Base-by-base conservation (phyloP, 2,797 vertebrate species). In the Enteromius paludinosus region DNA sequence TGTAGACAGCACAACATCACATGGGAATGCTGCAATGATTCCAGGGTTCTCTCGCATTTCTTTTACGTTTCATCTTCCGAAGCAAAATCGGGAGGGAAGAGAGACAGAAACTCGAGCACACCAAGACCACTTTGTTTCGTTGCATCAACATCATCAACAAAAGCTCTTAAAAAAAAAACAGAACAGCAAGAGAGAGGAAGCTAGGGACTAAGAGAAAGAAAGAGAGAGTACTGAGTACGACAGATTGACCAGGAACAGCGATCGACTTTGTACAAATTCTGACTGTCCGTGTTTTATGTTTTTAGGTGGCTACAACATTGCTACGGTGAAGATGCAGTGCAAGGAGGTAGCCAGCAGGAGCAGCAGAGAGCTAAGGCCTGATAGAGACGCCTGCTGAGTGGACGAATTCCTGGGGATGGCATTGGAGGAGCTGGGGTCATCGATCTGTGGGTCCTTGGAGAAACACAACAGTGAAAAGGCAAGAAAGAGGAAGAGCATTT, bases 261-360 rank as follows among this genome's bases (percentile, higher is more conserved):
- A 88, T 85, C 85, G 85, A 86, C 90, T 93, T 91, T 92, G 80
- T 93, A 94, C 92, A 94, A 93, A 93, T 91, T 64, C 86, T 88
- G 83, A 92, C 89, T 90, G 91, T 94, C 91, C 88, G 38, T 83
- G 76, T 84, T 86, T 74, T 77, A 83, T 79, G 18, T 79, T 85
- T 52, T 79, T 18, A 35, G 10, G 61, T 83, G 85, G 92, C 93
- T 94, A 95, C 93, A 94, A 93, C 81, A 72, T 68, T 5, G 11
- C 18, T 20, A 74, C 52, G 2, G 45, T 47, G 83, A 86, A 86
- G 87, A 82, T 86, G 91, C 90, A 92, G 90, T 90, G 91, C 79
- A 92, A 90, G 85, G 91, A 87, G 86, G 85, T 87, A 52, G 90
- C 86, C 92, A 94, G 88, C 17, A 74, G 91, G 86, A 92, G 92